Conservation (phyloP, 2,797 vertebrate genomes). For the Alectoris magna region DNA sequence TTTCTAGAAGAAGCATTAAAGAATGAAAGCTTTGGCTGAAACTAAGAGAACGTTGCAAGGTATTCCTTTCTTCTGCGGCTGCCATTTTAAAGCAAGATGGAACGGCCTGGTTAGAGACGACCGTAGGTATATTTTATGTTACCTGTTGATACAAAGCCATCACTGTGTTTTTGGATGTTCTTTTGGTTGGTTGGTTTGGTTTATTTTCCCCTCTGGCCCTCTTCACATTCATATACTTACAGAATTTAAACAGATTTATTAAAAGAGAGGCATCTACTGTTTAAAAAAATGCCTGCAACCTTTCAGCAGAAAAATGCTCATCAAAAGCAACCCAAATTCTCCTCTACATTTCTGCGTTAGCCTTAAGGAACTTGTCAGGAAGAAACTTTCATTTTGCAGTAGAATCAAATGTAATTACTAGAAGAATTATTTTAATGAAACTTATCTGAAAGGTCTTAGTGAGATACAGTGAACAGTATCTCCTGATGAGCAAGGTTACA, state of each 20-base stretch:
- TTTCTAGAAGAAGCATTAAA: not conserved
- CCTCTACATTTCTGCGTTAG: not conserved
- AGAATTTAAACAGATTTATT: not conserved
- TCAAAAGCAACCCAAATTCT: not conserved
- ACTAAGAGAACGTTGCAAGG: not conserved
- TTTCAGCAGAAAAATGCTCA: not conserved
- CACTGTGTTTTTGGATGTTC: not conserved
- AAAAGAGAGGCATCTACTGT: not conserved
- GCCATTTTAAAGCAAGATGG: not conserved
- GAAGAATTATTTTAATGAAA: slow-evolving; percentile 21
- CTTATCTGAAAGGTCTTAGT: not conserved
- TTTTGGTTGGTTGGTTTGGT: not conserved
- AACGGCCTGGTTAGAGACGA: not conserved
- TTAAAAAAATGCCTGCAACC: not conserved
- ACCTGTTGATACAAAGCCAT: not conserved
- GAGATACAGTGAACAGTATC: not conserved
- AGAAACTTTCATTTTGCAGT: slow-evolving; percentile 2
- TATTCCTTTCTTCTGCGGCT: not conserved
- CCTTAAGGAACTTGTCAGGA: not conserved
- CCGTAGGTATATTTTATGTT: not conserved
- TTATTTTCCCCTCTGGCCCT: not conserved
- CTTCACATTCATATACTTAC: not conserved
- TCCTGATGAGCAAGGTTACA: not conserved
- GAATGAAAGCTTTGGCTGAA: slow-evolving; percentile 20
- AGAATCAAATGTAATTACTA: not conserved